Conservation (phyloP, 2,888 invertebrate genomes). For the Pomacea canaliculata region DNA sequence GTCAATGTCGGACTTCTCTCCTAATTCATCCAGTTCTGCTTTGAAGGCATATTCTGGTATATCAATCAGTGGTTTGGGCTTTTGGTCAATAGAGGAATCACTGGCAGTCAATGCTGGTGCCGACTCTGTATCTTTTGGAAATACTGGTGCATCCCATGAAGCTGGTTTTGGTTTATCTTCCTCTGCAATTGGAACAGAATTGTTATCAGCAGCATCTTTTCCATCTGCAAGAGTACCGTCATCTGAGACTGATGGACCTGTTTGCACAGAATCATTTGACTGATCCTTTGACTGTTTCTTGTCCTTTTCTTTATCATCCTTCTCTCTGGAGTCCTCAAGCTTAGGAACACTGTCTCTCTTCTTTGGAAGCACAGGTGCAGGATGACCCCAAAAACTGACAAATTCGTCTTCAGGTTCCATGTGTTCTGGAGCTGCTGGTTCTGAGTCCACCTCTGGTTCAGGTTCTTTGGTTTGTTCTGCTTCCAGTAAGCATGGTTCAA, state of each 20-base stretch:
- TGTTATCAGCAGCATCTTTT: background rate
- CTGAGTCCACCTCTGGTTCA: background rate
- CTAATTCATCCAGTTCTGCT: background rate
- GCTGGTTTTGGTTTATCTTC: constrained; percentile 7
- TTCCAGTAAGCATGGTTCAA: background rate
- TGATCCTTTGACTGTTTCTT: constrained; percentile 26
- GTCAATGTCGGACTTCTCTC: constrained; percentile 14
- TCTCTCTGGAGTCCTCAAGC: constrained; percentile 30
- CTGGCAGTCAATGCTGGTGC: background rate
- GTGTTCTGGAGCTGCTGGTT: constrained; percentile 7
- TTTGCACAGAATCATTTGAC: constrained; percentile 10
- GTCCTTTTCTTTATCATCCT: constrained; percentile 27
- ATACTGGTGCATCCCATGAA: background rate
- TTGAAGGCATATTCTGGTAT: constrained; percentile 21
- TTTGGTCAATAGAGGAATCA: constrained; percentile 6
- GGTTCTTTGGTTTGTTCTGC: background rate
- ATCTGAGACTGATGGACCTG: constrained; percentile 22
- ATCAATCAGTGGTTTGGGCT: constrained; percentile 19
- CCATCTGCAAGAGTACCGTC: constrained; percentile 15
- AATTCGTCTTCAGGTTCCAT: constrained; percentile 31
- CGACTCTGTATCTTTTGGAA: background rate
- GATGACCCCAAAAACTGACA: constrained; percentile 37
- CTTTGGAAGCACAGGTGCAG: constrained; percentile 32
- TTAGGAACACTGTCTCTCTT: constrained; percentile 28
- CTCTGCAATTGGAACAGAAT: background rate